Percentiles rank a stretch among this genome's conserved stretches.
Conservation (phyloP, 2,888 invertebrate genomes). For the Leptura quadrifasciata region DNA sequence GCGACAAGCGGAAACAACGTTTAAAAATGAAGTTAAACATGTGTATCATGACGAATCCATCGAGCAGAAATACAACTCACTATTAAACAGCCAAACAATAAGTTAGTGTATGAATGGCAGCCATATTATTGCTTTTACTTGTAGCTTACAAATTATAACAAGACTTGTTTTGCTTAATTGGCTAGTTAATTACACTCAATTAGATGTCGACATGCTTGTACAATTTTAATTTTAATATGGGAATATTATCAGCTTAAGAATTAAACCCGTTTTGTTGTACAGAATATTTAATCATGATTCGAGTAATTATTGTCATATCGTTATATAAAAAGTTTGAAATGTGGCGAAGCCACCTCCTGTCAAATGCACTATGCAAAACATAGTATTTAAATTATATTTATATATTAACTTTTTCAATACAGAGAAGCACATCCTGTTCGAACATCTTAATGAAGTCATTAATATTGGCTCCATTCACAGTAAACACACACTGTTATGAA, state of each 20-base stretch:
- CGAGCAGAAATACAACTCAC: conserved; percentile 14
- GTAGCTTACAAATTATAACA: not conserved
- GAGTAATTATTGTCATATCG: not conserved
- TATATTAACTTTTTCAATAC: not conserved
- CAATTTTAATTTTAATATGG: conserved; percentile 7
- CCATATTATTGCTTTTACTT: not conserved
- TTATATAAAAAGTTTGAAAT: not conserved
- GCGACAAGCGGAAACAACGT: conserved; percentile 64
- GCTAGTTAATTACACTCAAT: conserved; percentile 9
- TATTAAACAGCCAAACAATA: not conserved
- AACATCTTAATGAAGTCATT: not conserved
- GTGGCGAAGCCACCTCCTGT: not conserved
- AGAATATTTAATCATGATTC: not conserved
- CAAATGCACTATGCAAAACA: not conserved
- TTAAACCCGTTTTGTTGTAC: not conserved
- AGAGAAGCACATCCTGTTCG: not conserved
- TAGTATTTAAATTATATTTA: not conserved
- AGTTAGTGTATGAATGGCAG: conserved; percentile 11
- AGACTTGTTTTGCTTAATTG: conserved; percentile 10
- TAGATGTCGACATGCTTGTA: conserved; percentile 4
- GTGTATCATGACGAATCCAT: conserved; percentile 42
- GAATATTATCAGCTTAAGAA: not conserved
- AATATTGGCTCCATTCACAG: not conserved
- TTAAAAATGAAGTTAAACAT: conserved; percentile 56
- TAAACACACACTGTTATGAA: no score